These are phyloP conservation scores for Monochamus saltuarius DNA, from an alignment of 1,140 invertebrate genomes.

Conservation along the genomic window DNA sequence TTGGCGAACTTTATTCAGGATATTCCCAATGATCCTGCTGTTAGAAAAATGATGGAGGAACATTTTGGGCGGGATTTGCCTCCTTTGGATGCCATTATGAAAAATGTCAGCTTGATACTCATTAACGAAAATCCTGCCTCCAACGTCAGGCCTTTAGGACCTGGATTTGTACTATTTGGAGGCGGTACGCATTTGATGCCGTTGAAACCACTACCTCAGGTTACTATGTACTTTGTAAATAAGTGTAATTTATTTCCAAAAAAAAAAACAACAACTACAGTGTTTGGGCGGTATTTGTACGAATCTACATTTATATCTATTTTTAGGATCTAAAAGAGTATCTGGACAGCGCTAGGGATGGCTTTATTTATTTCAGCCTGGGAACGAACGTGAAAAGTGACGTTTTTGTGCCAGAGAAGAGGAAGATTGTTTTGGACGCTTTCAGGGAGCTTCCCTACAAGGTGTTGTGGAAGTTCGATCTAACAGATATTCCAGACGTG, in stretches of 20 bases:
- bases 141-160: conserved; percentile 51
- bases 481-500: not conserved
- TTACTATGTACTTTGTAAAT: conserved; percentile 31
- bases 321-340: conserved; percentile 51
- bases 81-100: conserved; percentile 50
- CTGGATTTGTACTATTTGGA: conserved; percentile 52
- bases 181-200: conserved; percentile 53
- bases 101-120: conserved; percentile 56
- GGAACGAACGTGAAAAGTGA: conserved; percentile 42
- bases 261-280: too few species aligned
- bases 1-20: conserved; percentile 28
- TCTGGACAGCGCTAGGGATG: conserved; percentile 44
- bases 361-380: conserved; percentile 48
- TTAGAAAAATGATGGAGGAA: conserved; percentile 35
- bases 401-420: conserved; percentile 26
- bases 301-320: not conserved
- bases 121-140: conserved; percentile 53
- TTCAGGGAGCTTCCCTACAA: conserved; percentile 42
- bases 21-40: conserved; percentile 35
- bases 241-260: not conserved
- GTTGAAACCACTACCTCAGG: conserved; percentile 44
- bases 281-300: not conserved
- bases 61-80: conserved; percentile 52
- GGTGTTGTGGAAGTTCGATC: conserved; percentile 51
- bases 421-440: conserved; percentile 29